Conservation (phyloP, 2,113 vertebrate genomes). For the Athene cunicularia region DNA sequence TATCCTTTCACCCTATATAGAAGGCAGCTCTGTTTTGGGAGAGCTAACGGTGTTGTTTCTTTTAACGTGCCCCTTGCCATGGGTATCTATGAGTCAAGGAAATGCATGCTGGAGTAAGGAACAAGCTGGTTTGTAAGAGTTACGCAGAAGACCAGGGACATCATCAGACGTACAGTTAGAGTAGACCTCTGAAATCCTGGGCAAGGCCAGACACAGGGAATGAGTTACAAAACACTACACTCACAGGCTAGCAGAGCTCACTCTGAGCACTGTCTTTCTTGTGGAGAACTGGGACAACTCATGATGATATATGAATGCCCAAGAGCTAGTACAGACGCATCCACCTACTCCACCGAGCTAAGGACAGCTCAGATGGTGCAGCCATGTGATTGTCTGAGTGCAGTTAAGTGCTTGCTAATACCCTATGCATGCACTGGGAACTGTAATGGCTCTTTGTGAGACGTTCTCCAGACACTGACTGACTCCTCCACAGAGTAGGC, state of each 20-base stretch:
- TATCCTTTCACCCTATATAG: background rate
- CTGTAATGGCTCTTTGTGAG: background rate
- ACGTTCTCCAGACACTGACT: background rate
- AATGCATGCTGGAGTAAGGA: background rate
- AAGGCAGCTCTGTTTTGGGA: background rate
- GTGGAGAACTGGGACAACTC: background rate
- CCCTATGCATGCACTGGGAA: background rate
- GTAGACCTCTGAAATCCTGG: background rate
- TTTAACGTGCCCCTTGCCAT: background rate
- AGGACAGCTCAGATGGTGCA: background rate
- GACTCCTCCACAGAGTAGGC: background rate
- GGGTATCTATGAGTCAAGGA: background rate
- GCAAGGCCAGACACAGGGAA: background rate
- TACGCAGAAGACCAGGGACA: background rate
- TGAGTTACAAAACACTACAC: background rate
- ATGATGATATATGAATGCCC: background rate
- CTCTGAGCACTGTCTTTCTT: background rate
- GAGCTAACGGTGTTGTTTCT: background rate
- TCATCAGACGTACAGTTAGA: background rate
- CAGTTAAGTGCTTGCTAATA: slow-evolving; percentile 33
- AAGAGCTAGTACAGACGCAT: background rate
- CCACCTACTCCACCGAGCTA: background rate
- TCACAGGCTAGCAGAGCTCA: background rate
- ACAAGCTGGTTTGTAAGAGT: background rate
- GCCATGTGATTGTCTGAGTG: background rate